Evolutionary conservation across 2,797 vertebrate genomes (phyloP).

Genomic region (Urophycis tenuis): DNA sequence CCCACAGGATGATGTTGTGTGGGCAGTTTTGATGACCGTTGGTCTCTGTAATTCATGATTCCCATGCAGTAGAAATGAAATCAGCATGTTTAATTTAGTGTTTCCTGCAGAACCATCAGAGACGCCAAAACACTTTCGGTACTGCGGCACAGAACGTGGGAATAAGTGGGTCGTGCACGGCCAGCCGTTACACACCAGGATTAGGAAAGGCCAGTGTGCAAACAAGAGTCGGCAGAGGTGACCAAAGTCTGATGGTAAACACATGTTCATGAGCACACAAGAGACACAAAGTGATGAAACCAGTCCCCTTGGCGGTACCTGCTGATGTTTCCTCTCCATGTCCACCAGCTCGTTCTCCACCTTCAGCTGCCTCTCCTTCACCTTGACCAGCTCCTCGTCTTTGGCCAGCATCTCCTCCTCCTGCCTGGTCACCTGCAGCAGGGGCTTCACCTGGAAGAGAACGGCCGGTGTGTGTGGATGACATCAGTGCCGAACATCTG

Average conservation of each 20-base stretch:
- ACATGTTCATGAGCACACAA: neutral
- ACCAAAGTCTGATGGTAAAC: neutral
- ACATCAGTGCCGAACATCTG: neutral
- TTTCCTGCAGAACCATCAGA: neutral
- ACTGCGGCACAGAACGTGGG: neutral
- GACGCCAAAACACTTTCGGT: neutral
- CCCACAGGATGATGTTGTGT: neutral
- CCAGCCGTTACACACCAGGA: neutral
- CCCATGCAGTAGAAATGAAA: neutral
- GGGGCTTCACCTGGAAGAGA: constrained; percentile 84
- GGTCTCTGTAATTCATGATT: neutral
- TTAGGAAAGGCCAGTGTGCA: neutral
- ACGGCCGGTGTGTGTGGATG: neutral
- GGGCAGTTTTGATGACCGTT: neutral
- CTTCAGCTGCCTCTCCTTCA: constrained; percentile 91
- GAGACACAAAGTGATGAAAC: neutral
- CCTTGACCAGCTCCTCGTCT: constrained; percentile 92
- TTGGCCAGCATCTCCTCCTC: constrained; percentile 96
- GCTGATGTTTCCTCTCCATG: constrained; percentile 94
- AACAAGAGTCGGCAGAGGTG: neutral
- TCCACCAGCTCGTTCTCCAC: constrained; percentile 91
- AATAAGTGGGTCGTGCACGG: neutral
- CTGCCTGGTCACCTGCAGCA: constrained; percentile 94
- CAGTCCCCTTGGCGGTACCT: constrained; percentile 66
- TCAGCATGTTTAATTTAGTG: neutral